Conservation (phyloP, 2,888 invertebrate species). For the Ceriagrion tenellum region DNA sequence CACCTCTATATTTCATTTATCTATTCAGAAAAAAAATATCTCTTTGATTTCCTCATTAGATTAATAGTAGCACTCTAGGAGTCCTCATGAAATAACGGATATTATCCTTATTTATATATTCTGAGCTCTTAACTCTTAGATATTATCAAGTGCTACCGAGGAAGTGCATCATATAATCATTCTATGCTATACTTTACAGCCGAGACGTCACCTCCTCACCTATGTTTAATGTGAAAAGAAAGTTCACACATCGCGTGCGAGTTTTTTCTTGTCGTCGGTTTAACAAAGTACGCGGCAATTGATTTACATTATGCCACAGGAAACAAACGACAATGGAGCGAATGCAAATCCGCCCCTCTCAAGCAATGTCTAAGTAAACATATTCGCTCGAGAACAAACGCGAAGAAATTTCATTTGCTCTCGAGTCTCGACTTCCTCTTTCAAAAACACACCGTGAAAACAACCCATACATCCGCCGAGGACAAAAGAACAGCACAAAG, state of each 20-base stretch:
- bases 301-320: not conserved
- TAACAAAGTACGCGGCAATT: not conserved
- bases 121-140: no score
- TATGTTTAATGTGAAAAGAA: not conserved
- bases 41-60: no score
- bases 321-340: not conserved
- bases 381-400: slow-evolving; percentile 3
- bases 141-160: no score
- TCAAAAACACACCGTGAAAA: not conserved
- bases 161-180: not conserved
- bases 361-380: slow-evolving; percentile 9
- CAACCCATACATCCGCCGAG: not conserved
- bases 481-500: not conserved
- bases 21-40: no score
- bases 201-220: not conserved
- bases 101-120: no score
- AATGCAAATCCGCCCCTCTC: not conserved
- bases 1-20: no score
- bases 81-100: no score
- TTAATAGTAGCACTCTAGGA: no score
- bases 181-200: not conserved
- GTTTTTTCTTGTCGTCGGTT: not conserved
- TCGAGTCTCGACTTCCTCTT: not conserved
- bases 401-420: not conserved
- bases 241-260: not conserved